Evolutionary conservation across 2,888 invertebrate species (phyloP).

Genomic region (Thymelicus sylvestris): DNA sequence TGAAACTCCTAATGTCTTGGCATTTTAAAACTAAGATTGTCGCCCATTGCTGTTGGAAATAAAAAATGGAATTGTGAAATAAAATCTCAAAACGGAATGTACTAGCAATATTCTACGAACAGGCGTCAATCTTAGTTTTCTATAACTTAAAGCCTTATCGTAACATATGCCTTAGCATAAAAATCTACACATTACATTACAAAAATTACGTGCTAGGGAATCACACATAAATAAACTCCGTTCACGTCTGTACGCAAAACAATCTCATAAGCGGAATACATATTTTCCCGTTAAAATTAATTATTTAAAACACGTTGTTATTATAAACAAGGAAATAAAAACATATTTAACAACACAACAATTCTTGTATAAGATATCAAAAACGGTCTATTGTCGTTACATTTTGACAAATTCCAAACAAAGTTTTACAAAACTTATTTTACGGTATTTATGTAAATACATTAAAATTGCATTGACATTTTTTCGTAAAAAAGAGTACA

Average conservation of each 20-base stretch:
- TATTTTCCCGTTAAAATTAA: conserved; percentile 60
- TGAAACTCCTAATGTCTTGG: conserved; percentile 34
- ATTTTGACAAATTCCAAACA: conserved; percentile 6
- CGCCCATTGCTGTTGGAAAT: conserved; percentile 51
- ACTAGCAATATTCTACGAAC: conserved; percentile 33
- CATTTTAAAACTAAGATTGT: conserved; percentile 59
- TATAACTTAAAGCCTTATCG: conserved; percentile 49
- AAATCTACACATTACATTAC: conserved; percentile 68
- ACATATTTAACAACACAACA: conserved; percentile 80
- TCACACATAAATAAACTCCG: conserved; percentile 83
- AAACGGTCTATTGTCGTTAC: conserved; percentile 1
- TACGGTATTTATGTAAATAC: background rate
- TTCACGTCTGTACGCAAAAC: conserved; percentile 70
- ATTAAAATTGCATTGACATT: conserved; percentile 29
- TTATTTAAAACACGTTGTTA: conserved; percentile 66
- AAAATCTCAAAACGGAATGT: conserved; percentile 40
- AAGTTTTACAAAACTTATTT: background rate
- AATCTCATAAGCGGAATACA: conserved; percentile 71
- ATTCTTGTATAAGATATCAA: conserved; percentile 49
- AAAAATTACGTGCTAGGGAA: conserved; percentile 67
- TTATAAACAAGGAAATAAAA: conserved; percentile 71
- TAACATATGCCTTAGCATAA: conserved; percentile 51
- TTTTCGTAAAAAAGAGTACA: conserved; percentile 29
- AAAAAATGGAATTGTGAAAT: conserved; percentile 47
- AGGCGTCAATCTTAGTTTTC: conserved; percentile 54